A percentile compares a stretch with the other conserved stretches of the same genome.
Conservation (phyloP, 2,797 vertebrate species). For the Chaetophractus vellerosus region DNA sequence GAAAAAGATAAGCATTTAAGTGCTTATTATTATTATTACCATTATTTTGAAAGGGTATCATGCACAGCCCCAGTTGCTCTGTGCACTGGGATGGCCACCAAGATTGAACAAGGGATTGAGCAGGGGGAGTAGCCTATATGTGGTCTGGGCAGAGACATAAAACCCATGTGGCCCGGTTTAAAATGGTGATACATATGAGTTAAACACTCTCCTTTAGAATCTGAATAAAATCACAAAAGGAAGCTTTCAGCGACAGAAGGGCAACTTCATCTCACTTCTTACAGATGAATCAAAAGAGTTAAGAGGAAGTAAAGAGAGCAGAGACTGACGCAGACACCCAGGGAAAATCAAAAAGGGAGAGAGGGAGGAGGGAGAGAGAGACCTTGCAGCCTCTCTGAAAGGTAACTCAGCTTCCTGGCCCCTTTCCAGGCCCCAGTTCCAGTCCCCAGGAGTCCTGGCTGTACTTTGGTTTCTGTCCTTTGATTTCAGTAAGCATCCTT, state of each 20-base stretch:
- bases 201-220: background rate
- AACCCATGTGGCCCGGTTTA: background rate
- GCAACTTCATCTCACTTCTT: background rate
- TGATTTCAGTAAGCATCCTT: slow-evolving; percentile 57
- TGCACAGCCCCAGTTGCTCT: background rate
- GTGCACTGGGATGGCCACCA: background rate
- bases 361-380: background rate
- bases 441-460: slow-evolving; percentile 57
- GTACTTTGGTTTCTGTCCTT: slow-evolving; percentile 59
- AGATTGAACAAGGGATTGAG: background rate
- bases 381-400: background rate
- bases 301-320: background rate
- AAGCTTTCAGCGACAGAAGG: background rate
- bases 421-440: slow-evolving; percentile 36
- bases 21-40: fast-evolving
- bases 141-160: background rate
- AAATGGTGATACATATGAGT: background rate
- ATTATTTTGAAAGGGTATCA: background rate
- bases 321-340: background rate
- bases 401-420: background rate
- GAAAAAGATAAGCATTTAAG: background rate
- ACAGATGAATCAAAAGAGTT: background rate
- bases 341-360: slow-evolving; percentile 7
- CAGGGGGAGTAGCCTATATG: background rate
- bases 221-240: slow-evolving; percentile 22